These are phyloP conservation scores for Seriola dumerili DNA, from an alignment of 2,113 vertebrate genomes.

Conservation along the genomic window DNA sequence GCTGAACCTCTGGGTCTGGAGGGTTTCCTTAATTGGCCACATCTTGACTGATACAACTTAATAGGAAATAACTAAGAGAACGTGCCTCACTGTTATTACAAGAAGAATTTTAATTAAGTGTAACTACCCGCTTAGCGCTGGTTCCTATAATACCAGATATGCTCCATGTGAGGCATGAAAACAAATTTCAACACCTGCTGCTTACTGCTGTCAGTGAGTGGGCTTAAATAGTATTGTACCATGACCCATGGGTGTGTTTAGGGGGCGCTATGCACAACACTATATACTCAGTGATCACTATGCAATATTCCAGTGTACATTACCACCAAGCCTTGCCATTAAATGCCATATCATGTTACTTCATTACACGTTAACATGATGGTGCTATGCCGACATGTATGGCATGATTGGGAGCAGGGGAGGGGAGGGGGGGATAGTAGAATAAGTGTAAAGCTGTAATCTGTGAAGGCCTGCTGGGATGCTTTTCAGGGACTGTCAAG, in stretches of 20 bases:
- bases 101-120: slow-evolving; percentile 66
- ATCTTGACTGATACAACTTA: slow-evolving; percentile 13
- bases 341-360: slow-evolving; percentile 39
- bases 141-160: slow-evolving; percentile 24
- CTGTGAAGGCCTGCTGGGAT: slow-evolving; percentile 31
- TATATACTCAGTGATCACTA: slow-evolving; percentile 5
- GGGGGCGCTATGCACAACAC: not conserved
- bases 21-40: not conserved
- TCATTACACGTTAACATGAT: slow-evolving; percentile 55
- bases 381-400: slow-evolving; percentile 27
- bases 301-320: slow-evolving; percentile 44
- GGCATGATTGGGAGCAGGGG: not conserved
- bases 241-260: slow-evolving; percentile 44
- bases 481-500: slow-evolving; percentile 10
- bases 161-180: slow-evolving; percentile 34
- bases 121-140: slow-evolving; percentile 32
- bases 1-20: no score
- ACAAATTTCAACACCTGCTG: slow-evolving; percentile 61
- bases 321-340: not conserved
- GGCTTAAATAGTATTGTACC: slow-evolving; percentile 46
- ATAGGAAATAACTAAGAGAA: slow-evolving; percentile 39
- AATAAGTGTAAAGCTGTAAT: slow-evolving; percentile 42
- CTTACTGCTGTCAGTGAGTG: slow-evolving; percentile 52
- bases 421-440: not conserved
- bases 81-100: slow-evolving; percentile 33